These are phyloP conservation scores for Dolichoris vasculosae DNA, from an alignment of 1,140 invertebrate species.

Conservation along the genomic window DNA sequence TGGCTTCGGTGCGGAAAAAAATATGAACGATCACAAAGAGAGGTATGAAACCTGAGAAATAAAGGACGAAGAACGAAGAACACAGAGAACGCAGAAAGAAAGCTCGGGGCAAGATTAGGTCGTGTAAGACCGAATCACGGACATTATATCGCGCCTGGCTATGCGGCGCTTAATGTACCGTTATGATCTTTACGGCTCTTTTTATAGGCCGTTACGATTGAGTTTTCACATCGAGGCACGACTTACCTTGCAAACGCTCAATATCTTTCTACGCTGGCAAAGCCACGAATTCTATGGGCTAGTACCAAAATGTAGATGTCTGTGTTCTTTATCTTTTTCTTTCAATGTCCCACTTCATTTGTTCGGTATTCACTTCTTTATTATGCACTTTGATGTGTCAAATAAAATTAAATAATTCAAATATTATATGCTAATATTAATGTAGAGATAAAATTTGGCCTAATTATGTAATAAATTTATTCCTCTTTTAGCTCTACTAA, in stretches of 20 bases:
- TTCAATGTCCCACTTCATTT: background rate
- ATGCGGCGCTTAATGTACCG: slow-evolving; percentile 71
- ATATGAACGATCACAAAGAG: background rate
- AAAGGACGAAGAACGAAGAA: background rate
- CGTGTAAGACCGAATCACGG: slow-evolving; percentile 58
- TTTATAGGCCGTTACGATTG: slow-evolving; percentile 70
- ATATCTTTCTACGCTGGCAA: background rate
- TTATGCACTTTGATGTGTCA: background rate
- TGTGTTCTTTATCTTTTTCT: background rate
- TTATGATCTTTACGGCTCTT: slow-evolving; percentile 71
- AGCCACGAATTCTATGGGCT: background rate
- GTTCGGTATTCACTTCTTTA: too few relatives aligned
- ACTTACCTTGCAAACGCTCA: background rate
- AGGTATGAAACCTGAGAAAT: background rate
- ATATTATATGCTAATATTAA: background rate
- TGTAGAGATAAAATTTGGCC: too few relatives aligned
- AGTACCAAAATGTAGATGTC: background rate
- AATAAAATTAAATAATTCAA: background rate
- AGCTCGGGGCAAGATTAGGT: slow-evolving; percentile 58
- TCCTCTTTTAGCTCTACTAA: too few relatives aligned
- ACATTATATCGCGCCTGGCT: slow-evolving; percentile 54
- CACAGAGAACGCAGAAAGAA: background rate
- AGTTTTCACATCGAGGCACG: slow-evolving; percentile 60
- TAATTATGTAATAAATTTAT: too few relatives aligned
- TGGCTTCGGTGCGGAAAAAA: background rate